These are phyloP conservation scores for Zygogramma bicolorata DNA, from an alignment of 2,888 invertebrate genomes.

Conservation along the genomic window DNA sequence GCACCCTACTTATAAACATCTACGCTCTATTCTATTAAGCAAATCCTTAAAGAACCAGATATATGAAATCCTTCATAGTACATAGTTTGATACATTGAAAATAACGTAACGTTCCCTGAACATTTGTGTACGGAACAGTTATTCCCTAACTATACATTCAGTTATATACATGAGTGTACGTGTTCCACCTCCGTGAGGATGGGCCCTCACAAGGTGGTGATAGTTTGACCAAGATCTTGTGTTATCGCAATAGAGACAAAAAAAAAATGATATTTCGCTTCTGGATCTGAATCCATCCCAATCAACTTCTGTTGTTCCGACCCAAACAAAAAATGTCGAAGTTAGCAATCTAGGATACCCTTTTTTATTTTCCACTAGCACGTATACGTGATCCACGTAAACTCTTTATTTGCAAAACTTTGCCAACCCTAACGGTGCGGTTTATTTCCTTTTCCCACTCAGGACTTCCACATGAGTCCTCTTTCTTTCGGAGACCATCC, in stretches of 20 bases:
- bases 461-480: too few species aligned
- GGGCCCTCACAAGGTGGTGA: background rate
- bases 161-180: too few species aligned
- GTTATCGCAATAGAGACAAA: background rate
- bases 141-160: background rate
- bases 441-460: too few species aligned
- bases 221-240: background rate
- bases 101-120: background rate
- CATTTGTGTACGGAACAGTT: background rate
- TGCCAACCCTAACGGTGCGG: too few species aligned
- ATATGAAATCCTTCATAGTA: background rate
- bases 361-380: background rate
- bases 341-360: background rate
- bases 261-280: background rate
- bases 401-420: too few species aligned
- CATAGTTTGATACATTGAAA: background rate
- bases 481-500: too few species aligned
- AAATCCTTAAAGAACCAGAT: too few species aligned
- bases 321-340: background rate
- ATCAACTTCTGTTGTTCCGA: background rate
- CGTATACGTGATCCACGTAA: too few species aligned
- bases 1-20: background rate
- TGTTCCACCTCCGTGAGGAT: too few species aligned
- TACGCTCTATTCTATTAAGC: background rate
- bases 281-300: background rate